These are phyloP conservation scores for Argyra leucocephala DNA, from an alignment of 2,888 invertebrate genomes.

Conservation along the genomic window DNA sequence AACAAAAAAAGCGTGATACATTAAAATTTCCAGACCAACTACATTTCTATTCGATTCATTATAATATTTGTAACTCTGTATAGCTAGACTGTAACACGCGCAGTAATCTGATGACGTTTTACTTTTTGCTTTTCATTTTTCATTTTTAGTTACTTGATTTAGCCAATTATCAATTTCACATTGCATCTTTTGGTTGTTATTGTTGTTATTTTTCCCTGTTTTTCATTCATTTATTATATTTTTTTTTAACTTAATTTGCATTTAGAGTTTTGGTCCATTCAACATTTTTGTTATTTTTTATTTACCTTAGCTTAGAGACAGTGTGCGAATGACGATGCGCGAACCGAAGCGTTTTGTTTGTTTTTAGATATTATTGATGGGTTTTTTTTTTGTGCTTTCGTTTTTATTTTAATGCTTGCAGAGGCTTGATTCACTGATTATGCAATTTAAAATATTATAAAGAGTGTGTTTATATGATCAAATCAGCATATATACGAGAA, in stretches of 20 bases:
- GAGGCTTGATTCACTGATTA: slow-evolving; percentile 6
- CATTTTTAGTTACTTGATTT: background rate
- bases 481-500: background rate
- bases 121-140: background rate
- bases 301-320: background rate
- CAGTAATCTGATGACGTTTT: background rate
- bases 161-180: background rate
- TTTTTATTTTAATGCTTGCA: background rate
- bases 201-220: background rate
- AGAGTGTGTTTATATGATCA: background rate
- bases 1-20: too few relatives aligned
- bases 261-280: too few relatives aligned
- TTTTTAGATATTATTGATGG: background rate
- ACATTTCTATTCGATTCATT: too few relatives aligned
- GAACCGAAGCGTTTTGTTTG: background rate
- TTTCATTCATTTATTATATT: background rate
- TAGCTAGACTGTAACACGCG: background rate
- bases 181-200: background rate
- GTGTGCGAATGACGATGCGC: background rate
- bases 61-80: too few relatives aligned
- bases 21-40: too few relatives aligned
- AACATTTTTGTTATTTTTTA: background rate
- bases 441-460: background rate
- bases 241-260: background rate
- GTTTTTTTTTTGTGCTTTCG: background rate